These are phyloP conservation scores for Heterohyrax brucei DNA, from an alignment of 2,797 vertebrate species.

Conservation along the genomic window DNA sequence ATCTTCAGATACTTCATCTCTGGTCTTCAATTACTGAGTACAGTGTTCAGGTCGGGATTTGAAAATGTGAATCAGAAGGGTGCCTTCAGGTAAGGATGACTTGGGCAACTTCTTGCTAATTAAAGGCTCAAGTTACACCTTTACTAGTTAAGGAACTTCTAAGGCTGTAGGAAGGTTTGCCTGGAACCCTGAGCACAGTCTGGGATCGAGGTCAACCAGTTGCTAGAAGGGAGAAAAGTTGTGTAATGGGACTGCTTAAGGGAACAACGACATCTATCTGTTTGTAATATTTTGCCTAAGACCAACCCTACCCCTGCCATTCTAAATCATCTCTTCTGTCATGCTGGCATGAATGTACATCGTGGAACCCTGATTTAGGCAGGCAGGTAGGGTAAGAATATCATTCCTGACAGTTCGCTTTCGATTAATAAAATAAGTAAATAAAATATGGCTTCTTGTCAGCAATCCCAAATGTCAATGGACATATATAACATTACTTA, in stretches of 20 bases:
- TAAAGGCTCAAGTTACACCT: background rate
- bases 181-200: background rate
- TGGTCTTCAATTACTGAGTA: background rate
- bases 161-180: background rate
- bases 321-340: constrained; percentile 49
- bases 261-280: background rate
- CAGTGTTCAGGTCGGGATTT: background rate
- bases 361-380: background rate
- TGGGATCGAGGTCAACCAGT: background rate
- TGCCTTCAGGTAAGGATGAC: background rate
- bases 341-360: background rate
- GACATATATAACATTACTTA: constrained; percentile 29
- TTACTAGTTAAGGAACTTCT: background rate
- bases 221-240: background rate
- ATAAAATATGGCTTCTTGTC: constrained; percentile 15
- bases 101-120: background rate
- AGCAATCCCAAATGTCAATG: background rate
- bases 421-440: constrained; percentile 56
- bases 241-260: background rate
- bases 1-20: background rate
- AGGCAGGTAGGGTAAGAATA: background rate
- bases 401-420: constrained; percentile 59
- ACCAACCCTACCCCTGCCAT: background rate
- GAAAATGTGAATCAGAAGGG: background rate
- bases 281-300: constrained; percentile 20